Percentiles rank a stretch among this genome's conserved stretches.
These are phyloP conservation scores for Tetramorium simillimum DNA, from an alignment of 1,140 invertebrate species.

Conservation along the genomic window DNA sequence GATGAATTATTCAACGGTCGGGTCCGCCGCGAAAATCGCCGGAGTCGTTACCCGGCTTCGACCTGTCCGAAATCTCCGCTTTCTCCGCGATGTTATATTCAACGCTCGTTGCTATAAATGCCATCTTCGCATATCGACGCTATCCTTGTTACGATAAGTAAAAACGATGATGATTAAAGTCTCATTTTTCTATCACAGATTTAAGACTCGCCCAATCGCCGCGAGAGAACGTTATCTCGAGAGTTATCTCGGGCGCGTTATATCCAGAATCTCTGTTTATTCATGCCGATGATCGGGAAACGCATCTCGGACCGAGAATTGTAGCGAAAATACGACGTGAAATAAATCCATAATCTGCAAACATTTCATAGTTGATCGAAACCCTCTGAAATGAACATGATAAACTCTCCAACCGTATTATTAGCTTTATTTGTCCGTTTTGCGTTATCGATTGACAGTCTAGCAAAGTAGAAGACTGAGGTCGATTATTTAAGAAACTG, in stretches of 20 bases:
- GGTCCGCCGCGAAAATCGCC: conserved; percentile 58
- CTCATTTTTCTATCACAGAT: neutral
- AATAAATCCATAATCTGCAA: neutral
- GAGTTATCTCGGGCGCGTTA: too few relatives aligned
- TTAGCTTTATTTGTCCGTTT: neutral
- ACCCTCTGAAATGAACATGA: neutral
- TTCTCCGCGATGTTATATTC: neutral
- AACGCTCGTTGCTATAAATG: neutral
- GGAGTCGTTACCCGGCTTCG: conserved; percentile 10
- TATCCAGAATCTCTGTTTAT: neutral
- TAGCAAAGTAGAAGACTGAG: neutral
- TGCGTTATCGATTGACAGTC: neutral
- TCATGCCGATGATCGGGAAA: neutral
- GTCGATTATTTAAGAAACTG: neutral
- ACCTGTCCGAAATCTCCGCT: conserved; percentile 16
- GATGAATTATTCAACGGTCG: conserved; percentile 70
- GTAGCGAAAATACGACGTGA: neutral
- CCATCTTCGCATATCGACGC: neutral
- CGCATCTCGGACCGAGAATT: neutral
- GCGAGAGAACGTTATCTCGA: neutral
- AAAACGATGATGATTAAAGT: neutral
- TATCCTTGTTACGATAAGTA: neutral
- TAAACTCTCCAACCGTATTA: neutral
- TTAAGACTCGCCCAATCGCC: neutral
- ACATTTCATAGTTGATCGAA: neutral